Conservation (phyloP, 2,797 vertebrate species). For the Helicolenus hilgendorfi region DNA sequence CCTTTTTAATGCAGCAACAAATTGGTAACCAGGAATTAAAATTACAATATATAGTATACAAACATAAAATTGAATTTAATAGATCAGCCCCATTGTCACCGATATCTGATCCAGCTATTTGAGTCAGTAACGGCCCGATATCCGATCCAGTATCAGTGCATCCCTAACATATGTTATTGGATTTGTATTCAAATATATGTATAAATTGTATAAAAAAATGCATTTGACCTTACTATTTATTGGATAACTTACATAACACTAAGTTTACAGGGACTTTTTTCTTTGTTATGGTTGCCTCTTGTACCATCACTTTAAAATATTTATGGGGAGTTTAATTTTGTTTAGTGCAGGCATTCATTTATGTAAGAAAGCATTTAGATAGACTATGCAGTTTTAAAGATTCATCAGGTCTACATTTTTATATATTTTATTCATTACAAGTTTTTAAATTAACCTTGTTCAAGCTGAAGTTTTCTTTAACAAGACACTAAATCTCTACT, state of each 20-base stretch:
- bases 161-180: no score
- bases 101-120: background rate
- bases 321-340: background rate
- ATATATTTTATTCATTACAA: background rate
- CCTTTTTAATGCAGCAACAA: no score
- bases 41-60: no score
- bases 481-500: slow-evolving; percentile 9
- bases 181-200: background rate
- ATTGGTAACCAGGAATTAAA: no score
- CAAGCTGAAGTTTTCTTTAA: background rate
- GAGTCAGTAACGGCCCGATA: no score
- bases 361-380: background rate
- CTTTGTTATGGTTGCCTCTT: background rate
- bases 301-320: background rate
- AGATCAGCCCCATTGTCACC: background rate
- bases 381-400: background rate
- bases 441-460: background rate
- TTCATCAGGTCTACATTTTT: background rate
- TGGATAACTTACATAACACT: background rate
- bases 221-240: background rate
- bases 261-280: background rate
- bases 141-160: no score
- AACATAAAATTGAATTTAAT: no score
- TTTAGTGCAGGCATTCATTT: background rate
- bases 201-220: background rate